These are phyloP conservation scores for Otolemur crassicaudatus DNA, from an alignment of 2,797 vertebrate genomes.

Conservation along the genomic window DNA sequence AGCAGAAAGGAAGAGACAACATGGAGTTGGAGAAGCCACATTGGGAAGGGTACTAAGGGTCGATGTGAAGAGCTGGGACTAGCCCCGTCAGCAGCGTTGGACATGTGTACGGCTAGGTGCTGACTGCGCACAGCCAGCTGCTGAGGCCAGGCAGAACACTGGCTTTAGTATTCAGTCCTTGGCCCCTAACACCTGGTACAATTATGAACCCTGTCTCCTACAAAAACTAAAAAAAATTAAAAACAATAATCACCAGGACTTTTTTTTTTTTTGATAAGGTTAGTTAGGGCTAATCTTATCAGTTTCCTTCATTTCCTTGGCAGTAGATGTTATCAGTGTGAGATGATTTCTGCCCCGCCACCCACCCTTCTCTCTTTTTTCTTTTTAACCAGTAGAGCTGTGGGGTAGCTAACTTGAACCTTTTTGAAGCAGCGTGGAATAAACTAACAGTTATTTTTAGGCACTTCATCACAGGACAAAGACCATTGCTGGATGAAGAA, in stretches of 20 bases:
- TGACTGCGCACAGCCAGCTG: neutral
- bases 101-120: neutral
- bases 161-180: neutral
- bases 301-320: neutral
- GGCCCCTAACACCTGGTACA: neutral
- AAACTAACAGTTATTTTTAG: neutral
- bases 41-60: neutral
- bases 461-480: neutral
- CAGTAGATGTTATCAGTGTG: neutral
- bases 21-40: neutral
- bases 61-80: neutral
- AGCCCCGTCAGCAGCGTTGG: neutral
- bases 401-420: slow-evolving; percentile 59
- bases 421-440: slow-evolving; percentile 56
- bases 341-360: neutral
- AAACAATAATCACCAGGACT: neutral
- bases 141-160: neutral
- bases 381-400: neutral
- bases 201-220: neutral
- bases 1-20: neutral
- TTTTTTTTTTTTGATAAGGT: neutral
- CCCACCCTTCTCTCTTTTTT: neutral
- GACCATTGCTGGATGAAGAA: slow-evolving; percentile 21
- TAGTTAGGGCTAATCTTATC: neutral
- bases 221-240: neutral